These are phyloP conservation scores for Cuniculus paca DNA, from an alignment of 2,797 vertebrate species.

Conservation along the genomic window DNA sequence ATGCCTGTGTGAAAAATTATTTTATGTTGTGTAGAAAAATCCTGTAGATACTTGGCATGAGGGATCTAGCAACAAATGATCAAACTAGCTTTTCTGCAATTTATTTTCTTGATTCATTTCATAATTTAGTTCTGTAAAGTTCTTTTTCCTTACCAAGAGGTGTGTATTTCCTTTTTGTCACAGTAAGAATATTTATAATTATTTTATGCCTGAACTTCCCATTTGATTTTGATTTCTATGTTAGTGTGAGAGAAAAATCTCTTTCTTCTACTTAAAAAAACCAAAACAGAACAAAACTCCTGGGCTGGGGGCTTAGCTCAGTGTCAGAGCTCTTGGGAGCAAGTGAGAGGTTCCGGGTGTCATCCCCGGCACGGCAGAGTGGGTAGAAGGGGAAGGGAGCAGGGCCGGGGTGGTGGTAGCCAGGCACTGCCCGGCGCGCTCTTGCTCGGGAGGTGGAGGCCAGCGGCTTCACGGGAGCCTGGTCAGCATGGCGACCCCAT, in stretches of 20 bases:
- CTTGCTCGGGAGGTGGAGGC: background rate
- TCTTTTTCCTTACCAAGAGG: background rate
- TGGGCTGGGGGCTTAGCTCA: background rate
- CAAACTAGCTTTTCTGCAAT: background rate
- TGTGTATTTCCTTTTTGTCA: constrained; percentile 43
- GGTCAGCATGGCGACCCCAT: background rate
- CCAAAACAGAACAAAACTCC: background rate
- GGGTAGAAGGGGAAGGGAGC: background rate
- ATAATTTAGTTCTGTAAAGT: constrained; percentile 41
- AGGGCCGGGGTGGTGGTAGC: background rate
- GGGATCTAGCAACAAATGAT: background rate
- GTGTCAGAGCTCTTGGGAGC: background rate
- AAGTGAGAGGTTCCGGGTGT: background rate
- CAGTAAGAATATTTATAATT: constrained; percentile 40
- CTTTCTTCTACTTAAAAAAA: constrained; percentile 12
- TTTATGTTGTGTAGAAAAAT: constrained; percentile 59
- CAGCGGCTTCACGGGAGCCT: background rate
- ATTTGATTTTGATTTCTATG: constrained; percentile 54
- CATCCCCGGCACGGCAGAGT: background rate
- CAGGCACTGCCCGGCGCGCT: background rate
- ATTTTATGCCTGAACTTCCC: background rate
- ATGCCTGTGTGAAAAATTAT: constrained; percentile 21
- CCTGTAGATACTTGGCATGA: background rate
- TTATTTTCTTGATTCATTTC: constrained; percentile 33
- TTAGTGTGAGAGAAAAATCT: constrained; percentile 43